phyloP scores from a whole-genome alignment of 2,797 vertebrate genomes.

The Poeciliopsis paucimaculata region DNA sequence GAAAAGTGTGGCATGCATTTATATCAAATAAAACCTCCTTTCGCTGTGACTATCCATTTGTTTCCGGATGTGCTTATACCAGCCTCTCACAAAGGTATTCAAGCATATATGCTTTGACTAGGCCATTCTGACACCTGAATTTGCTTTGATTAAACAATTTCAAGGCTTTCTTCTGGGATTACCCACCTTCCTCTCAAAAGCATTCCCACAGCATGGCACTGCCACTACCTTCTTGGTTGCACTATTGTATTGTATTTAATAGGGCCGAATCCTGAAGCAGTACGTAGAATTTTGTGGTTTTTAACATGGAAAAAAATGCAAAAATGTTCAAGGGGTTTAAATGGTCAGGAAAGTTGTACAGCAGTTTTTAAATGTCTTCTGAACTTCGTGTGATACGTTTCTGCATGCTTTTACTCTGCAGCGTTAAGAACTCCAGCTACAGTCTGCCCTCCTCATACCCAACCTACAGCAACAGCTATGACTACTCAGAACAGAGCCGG shows the following conservation, averaged over 20 bases:
- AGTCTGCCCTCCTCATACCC: slow-evolving; percentile 93
- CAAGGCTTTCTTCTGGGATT: neutral
- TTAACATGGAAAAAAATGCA: neutral
- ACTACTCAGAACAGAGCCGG: slow-evolving; percentile 93
- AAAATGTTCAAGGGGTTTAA: neutral
- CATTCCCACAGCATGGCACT: neutral
- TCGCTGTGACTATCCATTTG: neutral
- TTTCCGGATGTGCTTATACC: neutral
- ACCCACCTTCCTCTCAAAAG: neutral
- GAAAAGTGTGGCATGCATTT: slow-evolving; percentile 3
- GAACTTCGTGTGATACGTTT: slow-evolving; percentile 19
- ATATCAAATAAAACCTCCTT: neutral
- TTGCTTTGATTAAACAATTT: neutral
- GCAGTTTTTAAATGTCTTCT: slow-evolving; percentile 5
- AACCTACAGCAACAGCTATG: slow-evolving; percentile 91
- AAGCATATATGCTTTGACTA: neutral
- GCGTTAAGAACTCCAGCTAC: slow-evolving; percentile 98
- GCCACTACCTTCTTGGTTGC: neutral
- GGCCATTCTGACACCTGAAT: neutral
- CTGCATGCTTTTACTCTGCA: slow-evolving; percentile 65
- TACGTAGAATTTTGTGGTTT: neutral
- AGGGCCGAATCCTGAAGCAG: neutral
- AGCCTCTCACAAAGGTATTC: neutral
- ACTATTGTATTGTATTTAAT: neutral
- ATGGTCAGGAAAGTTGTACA: neutral